Base-by-base conservation (phyloP, 2,797 vertebrate genomes). In the Helicolenus hilgendorfi region DNA sequence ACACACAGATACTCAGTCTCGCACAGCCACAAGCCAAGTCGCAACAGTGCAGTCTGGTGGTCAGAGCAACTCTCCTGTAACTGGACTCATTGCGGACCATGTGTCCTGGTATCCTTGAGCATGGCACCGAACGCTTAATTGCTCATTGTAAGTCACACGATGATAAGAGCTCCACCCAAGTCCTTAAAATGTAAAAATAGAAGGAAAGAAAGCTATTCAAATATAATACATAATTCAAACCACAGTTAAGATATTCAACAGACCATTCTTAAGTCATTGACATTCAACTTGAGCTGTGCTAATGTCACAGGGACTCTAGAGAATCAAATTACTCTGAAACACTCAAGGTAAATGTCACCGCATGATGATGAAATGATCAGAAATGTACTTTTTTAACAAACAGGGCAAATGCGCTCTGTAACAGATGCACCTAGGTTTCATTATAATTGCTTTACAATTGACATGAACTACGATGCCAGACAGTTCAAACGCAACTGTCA, bases 341-440 rank as follows among this genome's bases (percentile, higher is more conserved):
- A 87, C 85, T 93, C 36, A 81, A 94, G 77, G 87, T 94, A 95
- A 95, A 95, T 95, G 94, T 89, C 92, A 95, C 77, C 79, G 86
- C 63, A 81, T 78, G 67, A 81, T 87, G 89, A 92, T 84, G 83
- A 90, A 91, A 93, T 77, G 27, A 93, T 93, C 65, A 87, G 78
- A 85, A 79, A 91, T 79, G 4, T 62, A 60, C 29, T 80, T 88
- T 92, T 71, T 71, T 18, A 49, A 49, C 45, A 49, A 82, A 82
- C 38, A 72, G 27, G 27, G 10, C 33, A 78, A 77, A 76, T 83
- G 15, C 33, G 58, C 29, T 60, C 27, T 76, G 64, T 55, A 73
- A 71, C 38, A 85, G 56, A 87, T 45, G 26, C 45, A 69, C 22
- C 81, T n/a, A 24, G 70, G 53, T 73, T 69, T 60, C 18, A 41